Percentiles rank a stretch among this genome's conserved stretches.
These are phyloP conservation scores for Pelodiscus sinensis DNA, from an alignment of 2,113 vertebrate genomes.

Conservation along the genomic window DNA sequence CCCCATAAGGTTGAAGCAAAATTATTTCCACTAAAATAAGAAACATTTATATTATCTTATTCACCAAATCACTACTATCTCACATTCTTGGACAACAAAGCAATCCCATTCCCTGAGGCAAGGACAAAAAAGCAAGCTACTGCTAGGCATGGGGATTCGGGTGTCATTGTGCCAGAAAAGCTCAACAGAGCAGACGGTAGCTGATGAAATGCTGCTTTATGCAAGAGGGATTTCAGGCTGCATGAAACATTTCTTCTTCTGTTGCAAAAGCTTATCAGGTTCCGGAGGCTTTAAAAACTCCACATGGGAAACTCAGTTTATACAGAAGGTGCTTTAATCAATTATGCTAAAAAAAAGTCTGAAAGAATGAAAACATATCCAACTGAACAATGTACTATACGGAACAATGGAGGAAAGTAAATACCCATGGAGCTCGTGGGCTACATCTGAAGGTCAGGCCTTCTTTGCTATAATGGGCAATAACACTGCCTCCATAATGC, in stretches of 20 bases:
- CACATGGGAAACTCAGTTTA: constrained; percentile 58
- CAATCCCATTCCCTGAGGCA: constrained; percentile 62
- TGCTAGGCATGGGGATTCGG: constrained; percentile 71
- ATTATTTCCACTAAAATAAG: constrained; percentile 26
- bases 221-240: constrained; percentile 46
- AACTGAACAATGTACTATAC: constrained; percentile 24
- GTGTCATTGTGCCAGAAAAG: constrained; percentile 73
- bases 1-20: constrained; percentile 23
- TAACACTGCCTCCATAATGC: neutral
- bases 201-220: constrained; percentile 72
- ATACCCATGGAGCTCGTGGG: neutral
- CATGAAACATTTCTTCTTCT: constrained; percentile 77
- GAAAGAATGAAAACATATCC: constrained; percentile 37
- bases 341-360: constrained; percentile 54
- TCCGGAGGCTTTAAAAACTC: constrained; percentile 69
- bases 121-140: constrained; percentile 71
- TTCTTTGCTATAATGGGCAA: constrained; percentile 3
- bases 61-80: constrained; percentile 32
- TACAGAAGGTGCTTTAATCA: constrained; percentile 45
- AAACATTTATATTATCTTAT: constrained; percentile 23
- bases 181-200: constrained; percentile 69
- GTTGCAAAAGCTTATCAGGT: constrained; percentile 79
- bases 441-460: constrained; percentile 19
- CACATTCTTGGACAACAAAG: constrained; percentile 63
- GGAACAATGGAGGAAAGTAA: constrained; percentile 57